These are phyloP conservation scores for Patiria pectinifera DNA, from an alignment of 53 echinoderm and acorn worm species.

Conservation along the genomic window DNA sequence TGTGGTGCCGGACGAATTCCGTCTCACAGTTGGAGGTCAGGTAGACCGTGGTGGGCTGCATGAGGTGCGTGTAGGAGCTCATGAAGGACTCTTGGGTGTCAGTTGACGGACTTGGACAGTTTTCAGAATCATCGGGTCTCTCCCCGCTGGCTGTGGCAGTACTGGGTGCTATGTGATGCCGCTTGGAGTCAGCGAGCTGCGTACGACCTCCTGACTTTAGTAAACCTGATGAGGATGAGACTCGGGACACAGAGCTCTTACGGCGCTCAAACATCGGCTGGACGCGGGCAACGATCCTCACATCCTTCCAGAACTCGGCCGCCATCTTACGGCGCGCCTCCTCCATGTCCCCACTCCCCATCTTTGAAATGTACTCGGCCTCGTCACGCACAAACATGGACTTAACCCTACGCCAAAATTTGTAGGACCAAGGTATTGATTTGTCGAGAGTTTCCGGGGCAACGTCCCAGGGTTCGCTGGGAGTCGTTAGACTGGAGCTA, in stretches of 20 bases:
- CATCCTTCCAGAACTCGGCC: constrained; percentile 87
- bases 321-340: constrained; percentile 88
- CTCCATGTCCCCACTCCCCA: constrained; percentile 53
- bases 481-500: constrained; percentile 34
- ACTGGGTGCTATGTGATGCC: constrained; percentile 17
- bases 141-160: not conserved
- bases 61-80: constrained; percentile 81
- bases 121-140: constrained; percentile 46
- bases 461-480: constrained; percentile 70
- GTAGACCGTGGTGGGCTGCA: constrained; percentile 99
- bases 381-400: constrained; percentile 61
- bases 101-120: constrained; percentile 7
- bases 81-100: constrained; percentile 36
- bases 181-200: not conserved
- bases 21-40: constrained; percentile 83
- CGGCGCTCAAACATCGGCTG: constrained; percentile 81
- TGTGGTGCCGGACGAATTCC: constrained; percentile 77
- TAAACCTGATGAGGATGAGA: constrained; percentile 34
- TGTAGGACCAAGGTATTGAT: constrained; percentile 82
- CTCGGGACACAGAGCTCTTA: constrained; percentile 17
- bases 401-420: constrained; percentile 72
- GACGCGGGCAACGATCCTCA: constrained; percentile 83
- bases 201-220: not conserved
- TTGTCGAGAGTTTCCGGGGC: constrained; percentile 55
- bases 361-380: not conserved